Evolutionary conservation across 2,113 vertebrate species (phyloP).

Genomic region (Furnarius figulus): DNA sequence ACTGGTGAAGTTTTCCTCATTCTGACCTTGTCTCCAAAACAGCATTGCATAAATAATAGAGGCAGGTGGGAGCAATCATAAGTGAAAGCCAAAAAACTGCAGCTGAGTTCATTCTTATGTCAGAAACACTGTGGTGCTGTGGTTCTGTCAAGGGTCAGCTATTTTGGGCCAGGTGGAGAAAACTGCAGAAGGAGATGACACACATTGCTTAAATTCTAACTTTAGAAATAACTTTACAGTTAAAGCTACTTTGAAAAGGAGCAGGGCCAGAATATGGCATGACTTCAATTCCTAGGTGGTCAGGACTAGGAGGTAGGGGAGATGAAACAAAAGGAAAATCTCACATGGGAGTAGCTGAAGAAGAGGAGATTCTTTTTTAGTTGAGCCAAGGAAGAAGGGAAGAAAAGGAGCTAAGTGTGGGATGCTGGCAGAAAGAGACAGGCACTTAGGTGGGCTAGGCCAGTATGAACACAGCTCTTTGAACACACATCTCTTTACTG

Average conservation of each 20-base stretch:
- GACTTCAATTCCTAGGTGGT: neutral
- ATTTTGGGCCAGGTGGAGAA: neutral
- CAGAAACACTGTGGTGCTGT: neutral
- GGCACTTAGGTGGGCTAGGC: neutral
- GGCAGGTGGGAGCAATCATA: conserved; percentile 28
- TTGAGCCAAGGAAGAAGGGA: neutral
- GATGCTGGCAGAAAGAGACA: neutral
- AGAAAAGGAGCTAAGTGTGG: neutral
- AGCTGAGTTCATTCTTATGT: conserved; percentile 49
- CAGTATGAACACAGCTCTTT: neutral
- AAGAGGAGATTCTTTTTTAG: neutral
- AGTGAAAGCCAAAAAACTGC: conserved; percentile 4
- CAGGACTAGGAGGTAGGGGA: neutral
- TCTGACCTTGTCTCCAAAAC: conserved; percentile 47
- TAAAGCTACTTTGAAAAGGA: neutral
- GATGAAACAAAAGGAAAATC: conserved; percentile 12
- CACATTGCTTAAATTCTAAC: neutral
- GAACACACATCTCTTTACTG: neutral
- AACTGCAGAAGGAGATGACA: neutral
- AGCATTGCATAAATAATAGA: conserved; percentile 38
- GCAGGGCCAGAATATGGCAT: neutral
- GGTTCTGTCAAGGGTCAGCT: conserved; percentile 35
- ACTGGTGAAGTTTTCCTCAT: conserved; percentile 32
- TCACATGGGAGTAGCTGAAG: neutral
- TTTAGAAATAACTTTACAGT: neutral